phyloP scores from a whole-genome alignment of 2,797 vertebrate species.

The Arrhamphus sclerolepis region DNA sequence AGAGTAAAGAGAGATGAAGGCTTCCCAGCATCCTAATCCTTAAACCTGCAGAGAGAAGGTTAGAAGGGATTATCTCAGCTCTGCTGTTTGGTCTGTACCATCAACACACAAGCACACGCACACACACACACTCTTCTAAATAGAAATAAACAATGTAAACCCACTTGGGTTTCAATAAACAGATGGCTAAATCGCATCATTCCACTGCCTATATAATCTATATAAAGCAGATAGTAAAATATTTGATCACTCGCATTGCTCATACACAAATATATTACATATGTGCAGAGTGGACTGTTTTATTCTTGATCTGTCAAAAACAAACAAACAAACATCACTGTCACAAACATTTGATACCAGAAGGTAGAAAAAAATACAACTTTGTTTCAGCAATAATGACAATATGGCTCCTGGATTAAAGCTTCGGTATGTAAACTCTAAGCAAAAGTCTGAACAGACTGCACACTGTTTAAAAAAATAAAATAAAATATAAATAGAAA shows the following conservation, averaged over 20 bases:
- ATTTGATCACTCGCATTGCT: neutral
- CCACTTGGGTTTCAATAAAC: slow-evolving; percentile 1
- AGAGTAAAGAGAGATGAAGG: slow-evolving; percentile 23
- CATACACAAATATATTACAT: neutral
- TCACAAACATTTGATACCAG: no score
- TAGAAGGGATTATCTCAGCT: slow-evolving; percentile 66
- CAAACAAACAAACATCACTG: slow-evolving; percentile 6
- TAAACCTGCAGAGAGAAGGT: slow-evolving; percentile 71
- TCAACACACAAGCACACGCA: slow-evolving; percentile 40
- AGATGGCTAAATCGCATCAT: neutral
- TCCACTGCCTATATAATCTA: neutral
- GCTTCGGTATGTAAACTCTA: slow-evolving; percentile 27
- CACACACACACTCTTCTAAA: slow-evolving; percentile 15
- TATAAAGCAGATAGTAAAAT: neutral
- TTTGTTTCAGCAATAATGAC: no score
- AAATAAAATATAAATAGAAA: slow-evolving; percentile 32
- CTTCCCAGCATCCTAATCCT: slow-evolving; percentile 63
- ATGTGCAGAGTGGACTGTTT: slow-evolving; percentile 10
- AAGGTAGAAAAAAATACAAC: no score
- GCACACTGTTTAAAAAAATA: no score
- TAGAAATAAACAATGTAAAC: slow-evolving; percentile 7
- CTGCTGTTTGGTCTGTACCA: slow-evolving; percentile 54
- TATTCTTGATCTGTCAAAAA: neutral
- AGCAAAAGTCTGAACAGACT: slow-evolving; percentile 29
- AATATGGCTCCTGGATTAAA: slow-evolving; percentile 6